Evolutionary conservation across 2,113 vertebrate genomes (phyloP), one percentile per base, ranked within the genome.

Genomic region (Eurystomus gularis): DNA sequence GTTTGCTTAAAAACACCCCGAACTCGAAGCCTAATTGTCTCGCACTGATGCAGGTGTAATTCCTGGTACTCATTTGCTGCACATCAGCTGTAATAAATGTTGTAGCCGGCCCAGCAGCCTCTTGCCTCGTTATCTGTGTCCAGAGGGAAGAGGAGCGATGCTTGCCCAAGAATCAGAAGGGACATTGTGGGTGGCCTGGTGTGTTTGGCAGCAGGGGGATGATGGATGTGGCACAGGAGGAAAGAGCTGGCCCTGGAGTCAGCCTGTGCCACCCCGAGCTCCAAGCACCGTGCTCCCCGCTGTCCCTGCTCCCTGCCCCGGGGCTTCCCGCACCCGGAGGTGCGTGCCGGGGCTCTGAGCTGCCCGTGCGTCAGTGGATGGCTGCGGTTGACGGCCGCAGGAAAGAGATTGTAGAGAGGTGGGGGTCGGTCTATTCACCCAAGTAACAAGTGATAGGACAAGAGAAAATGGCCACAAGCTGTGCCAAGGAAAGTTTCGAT

Each of bases 341-440:
- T n/a, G n/a, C n/a, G n/a, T n/a, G n/a, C 33, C 0, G 3, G 52
- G n/a, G 46, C 66, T 78, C 42, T 6, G 73, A 58, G 65, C 19
- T 5, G n/a, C 12, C 2, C 5, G 44, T 4, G 52, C 29, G 7
- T n/a, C 1, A 1, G 26, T 23, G 11, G 39, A 31, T 1, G 3
- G 58, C n/a, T 24, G 44, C 1, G 5, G 11, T 9, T 8, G 3
- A 3, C 1, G 13, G 35, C 52, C 15, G 42, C 42, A 42, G 42
- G 15, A 42, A 42, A 15, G 42, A 42, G 42, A 15, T 42, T 42
- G 42, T 42, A 15, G 42, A 42, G 42, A 42, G 42, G 42, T 42
- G 42, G 42, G 42, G 42, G 11, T 42, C 42, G 42, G 42, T 42
- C 42, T 42, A 15, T 42, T 42, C 42, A 42, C 11, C 42, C 42